Percentiles rank a stretch among this genome's conserved stretches.
Evolutionary conservation across 2,888 invertebrate genomes (phyloP).

Genomic region (Tethea ocularis): DNA sequence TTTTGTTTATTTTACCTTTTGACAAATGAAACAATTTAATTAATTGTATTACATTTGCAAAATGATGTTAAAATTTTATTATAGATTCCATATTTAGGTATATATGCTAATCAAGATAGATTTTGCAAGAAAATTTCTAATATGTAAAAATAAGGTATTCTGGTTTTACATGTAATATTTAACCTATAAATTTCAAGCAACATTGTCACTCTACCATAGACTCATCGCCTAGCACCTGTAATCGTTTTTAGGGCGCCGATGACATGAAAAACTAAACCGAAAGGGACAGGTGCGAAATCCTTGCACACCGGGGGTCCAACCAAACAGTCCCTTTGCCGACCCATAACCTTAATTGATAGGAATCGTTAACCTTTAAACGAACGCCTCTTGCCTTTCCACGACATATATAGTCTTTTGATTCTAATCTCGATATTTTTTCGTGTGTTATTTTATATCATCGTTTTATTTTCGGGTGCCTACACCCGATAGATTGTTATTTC

Average conservation of each 20-base stretch:
- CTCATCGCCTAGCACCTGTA: slow-evolving; percentile 67
- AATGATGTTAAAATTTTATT: too few relatives aligned
- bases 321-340: slow-evolving; percentile 65
- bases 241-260: slow-evolving; percentile 61
- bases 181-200: background rate
- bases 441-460: slow-evolving; percentile 71
- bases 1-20: background rate
- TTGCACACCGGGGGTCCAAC: slow-evolving; percentile 72
- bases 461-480: slow-evolving; percentile 80
- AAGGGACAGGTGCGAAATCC: slow-evolving; percentile 78
- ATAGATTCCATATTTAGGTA: too few relatives aligned
- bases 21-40: too few relatives aligned
- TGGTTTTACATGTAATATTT: background rate
- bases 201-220: slow-evolving; percentile 46
- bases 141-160: too few relatives aligned
- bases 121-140: too few relatives aligned
- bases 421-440: slow-evolving; percentile 73
- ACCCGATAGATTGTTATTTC: slow-evolving; percentile 75
- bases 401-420: slow-evolving; percentile 78
- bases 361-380: slow-evolving; percentile 82
- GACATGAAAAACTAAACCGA: slow-evolving; percentile 69
- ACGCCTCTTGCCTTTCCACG: slow-evolving; percentile 72
- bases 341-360: slow-evolving; percentile 83
- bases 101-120: too few relatives aligned
- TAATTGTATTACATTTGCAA: too few relatives aligned